Evolutionary conservation across 2,888 invertebrate genomes (phyloP), one percentile per base, ranked within the genome.

Genomic region (Athripsodes cinereus): DNA sequence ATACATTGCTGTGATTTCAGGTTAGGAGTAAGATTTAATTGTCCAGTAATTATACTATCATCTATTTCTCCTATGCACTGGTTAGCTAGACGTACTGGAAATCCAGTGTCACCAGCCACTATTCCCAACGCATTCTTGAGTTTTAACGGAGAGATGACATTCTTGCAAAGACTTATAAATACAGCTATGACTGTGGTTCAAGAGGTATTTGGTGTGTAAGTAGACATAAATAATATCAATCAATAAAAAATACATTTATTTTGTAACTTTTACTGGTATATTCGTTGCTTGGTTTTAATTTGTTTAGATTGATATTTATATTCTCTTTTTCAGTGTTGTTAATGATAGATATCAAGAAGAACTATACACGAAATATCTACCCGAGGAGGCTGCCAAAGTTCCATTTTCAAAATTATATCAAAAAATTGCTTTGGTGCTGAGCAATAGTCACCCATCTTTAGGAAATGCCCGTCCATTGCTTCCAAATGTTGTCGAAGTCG

Each of bases 391-490:
- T 26, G 44, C 49, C 48, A 20, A 35, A 53, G 60, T 64, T n/a
- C 55, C 57, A 3, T 65, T 53, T 31, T 53, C 54, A 19, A 58
- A 63, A 16, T 22, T 63, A 20, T 46, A 50, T 22, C 54, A 59
- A 20, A 62, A 60, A 22, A 59, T 59, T 6, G 61, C 64, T 1
- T 52, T 61, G 1, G 55, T 63, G n/a, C 46, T 66, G n/a, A 44
- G 60, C 8, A 66, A 65, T 55, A 63, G 57, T 19, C 66, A 66
- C 35, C 61, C 61, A 3, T 62, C 66, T 3, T 35, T 64, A 6
- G 65, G 65, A 2, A 34, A 54, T 1, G 57, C 61, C 0, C 49
- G 61, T 11, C 61, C 64, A 11, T 35, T 66, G 8, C 63, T 64
- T 1, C 65, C 64, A 10, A 65, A 62, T 53, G 51, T 58, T 20